Evolutionary conservation across 2,113 vertebrate species (phyloP).

Genomic region (Erythrolamprus reginae): DNA sequence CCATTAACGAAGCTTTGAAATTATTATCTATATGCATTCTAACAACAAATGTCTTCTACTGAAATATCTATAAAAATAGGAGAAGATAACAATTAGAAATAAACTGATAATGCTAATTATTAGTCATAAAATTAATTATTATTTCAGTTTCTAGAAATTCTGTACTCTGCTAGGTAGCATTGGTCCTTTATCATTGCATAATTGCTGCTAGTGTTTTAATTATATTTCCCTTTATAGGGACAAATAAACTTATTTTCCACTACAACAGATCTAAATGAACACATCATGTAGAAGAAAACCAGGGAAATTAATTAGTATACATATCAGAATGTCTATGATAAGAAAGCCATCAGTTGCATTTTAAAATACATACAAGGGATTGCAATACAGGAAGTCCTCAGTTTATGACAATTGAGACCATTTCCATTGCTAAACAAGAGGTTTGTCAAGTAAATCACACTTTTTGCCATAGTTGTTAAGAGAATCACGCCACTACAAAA

Average conservation of each 20-base stretch:
- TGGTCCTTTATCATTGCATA: not conserved
- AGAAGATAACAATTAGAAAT: not conserved
- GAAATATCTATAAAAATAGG: constrained; percentile 4
- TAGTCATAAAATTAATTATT: not conserved
- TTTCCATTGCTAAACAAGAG: not conserved
- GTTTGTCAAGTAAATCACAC: not conserved
- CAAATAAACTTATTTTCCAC: not conserved
- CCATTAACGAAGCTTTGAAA: constrained; percentile 5
- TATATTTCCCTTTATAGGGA: not conserved
- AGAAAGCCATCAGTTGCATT: not conserved
- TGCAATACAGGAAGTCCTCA: not conserved
- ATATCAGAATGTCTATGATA: not conserved
- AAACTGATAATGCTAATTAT: not conserved
- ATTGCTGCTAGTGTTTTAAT: not conserved
- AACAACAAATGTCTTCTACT: not conserved
- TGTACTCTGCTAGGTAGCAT: not conserved
- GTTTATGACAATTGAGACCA: not conserved
- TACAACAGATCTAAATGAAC: not conserved
- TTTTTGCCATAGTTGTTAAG: not conserved
- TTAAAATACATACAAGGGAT: not conserved
- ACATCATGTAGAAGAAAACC: not conserved
- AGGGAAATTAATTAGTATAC: not conserved
- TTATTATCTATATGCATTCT: not conserved
- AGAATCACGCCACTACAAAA: too few species aligned
- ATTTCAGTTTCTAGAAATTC: not conserved